Percentiles rank a stretch among this genome's conserved stretches.
phyloP scores from a whole-genome alignment of 2,797 vertebrate species.

The Liparis tanakae region DNA sequence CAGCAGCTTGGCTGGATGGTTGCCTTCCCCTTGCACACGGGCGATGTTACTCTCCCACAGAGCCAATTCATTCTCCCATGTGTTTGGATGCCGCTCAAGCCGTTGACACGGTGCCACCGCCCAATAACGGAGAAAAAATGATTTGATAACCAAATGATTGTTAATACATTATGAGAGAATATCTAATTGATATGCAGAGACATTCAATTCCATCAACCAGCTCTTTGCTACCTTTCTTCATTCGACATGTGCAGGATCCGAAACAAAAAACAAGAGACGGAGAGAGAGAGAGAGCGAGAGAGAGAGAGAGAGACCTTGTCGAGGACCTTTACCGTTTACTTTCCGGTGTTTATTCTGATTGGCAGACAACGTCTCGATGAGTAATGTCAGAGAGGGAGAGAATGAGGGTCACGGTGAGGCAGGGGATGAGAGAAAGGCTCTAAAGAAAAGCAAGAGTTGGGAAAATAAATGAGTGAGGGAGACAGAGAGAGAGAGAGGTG shows the following conservation, averaged over 20 bases:
- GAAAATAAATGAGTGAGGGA: constrained; percentile 40
- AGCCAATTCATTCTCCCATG: constrained; percentile 69
- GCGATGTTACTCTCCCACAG: constrained; percentile 69
- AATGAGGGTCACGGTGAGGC: constrained; percentile 16
- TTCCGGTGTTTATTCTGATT: constrained; percentile 24
- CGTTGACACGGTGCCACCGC: constrained; percentile 41
- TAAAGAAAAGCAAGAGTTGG: constrained; percentile 47
- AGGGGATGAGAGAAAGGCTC: constrained; percentile 29
- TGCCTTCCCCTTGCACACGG: constrained; percentile 59
- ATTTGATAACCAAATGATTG: constrained; percentile 47
- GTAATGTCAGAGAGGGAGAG: constrained; percentile 38
- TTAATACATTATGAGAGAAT: constrained; percentile 45
- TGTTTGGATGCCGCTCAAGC: constrained; percentile 66
- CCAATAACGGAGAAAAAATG: constrained; percentile 34
- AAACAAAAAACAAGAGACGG: neutral
- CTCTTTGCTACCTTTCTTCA: neutral
- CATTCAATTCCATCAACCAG: constrained; percentile 11
- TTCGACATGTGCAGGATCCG: neutral
- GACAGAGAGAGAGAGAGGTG: constrained; percentile 66
- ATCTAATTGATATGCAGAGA: constrained; percentile 26
- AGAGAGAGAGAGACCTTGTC: neutral
- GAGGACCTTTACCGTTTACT: constrained; percentile 35
- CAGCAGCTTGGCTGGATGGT: constrained; percentile 75
- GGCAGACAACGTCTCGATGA: constrained; percentile 36
- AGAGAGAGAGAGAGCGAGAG: too few relatives aligned